Evolutionary conservation across 2,113 vertebrate species (phyloP).

Genomic region (Pagrus major): DNA sequence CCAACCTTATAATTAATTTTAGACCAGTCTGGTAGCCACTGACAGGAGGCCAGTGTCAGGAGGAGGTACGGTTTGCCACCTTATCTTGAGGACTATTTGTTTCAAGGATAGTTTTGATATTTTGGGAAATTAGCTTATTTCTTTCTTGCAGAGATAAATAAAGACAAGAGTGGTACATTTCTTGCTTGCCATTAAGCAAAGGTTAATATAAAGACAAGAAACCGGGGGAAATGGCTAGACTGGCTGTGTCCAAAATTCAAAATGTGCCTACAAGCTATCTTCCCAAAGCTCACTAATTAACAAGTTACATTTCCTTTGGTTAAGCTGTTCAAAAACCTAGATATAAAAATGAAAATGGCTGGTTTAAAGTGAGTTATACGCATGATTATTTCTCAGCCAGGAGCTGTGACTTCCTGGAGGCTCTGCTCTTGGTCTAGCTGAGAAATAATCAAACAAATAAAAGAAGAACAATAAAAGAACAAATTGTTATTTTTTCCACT

Average conservation of each 20-base stretch:
- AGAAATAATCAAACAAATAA: too few species aligned
- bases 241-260: background rate
- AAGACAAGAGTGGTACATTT: background rate
- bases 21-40: background rate
- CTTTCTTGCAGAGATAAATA: background rate
- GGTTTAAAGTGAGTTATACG: background rate
- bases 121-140: background rate
- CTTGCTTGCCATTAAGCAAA: background rate
- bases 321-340: background rate
- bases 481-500: too few species aligned
- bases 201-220: background rate
- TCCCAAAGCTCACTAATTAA: background rate
- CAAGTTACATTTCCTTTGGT: background rate
- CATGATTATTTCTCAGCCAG: background rate
- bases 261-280: background rate
- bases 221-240: background rate
- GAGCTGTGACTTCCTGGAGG: background rate
- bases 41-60: background rate
- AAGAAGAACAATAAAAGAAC: too few species aligned
- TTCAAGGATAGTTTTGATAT: too few species aligned
- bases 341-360: background rate
- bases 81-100: background rate
- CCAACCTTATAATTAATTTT: background rate
- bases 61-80: background rate
- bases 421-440: background rate